Percentiles rank a stretch among this genome's conserved stretches.
Conservation (phyloP, 2,113 vertebrate genomes). For the Corythaeola cristata region DNA sequence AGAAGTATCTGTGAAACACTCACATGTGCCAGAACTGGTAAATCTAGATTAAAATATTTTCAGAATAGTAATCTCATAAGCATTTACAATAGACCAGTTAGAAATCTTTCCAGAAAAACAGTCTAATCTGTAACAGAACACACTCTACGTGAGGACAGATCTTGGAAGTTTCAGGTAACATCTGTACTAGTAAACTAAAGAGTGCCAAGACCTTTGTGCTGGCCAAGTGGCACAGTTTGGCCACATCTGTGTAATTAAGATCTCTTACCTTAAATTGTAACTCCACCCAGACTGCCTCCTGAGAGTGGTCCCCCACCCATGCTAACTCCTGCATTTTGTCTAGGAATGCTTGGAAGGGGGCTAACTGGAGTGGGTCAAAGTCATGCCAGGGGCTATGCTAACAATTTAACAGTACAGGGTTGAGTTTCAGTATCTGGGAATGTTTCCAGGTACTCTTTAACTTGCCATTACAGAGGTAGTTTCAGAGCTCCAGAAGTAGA, state of each 20-base stretch:
- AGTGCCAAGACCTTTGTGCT: background rate
- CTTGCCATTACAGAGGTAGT: background rate
- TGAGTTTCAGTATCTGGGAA: constrained; percentile 30
- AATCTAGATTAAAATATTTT: background rate
- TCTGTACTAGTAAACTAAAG: background rate
- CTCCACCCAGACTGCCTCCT: background rate
- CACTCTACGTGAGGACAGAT: background rate
- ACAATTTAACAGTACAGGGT: background rate
- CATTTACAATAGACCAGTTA: background rate
- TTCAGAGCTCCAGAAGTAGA: constrained; percentile 12
- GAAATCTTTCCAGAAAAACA: background rate
- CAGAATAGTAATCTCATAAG: background rate
- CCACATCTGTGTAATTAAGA: background rate
- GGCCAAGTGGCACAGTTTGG: background rate
- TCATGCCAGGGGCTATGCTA: background rate
- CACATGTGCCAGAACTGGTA: background rate
- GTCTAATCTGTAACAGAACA: background rate
- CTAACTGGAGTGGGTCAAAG: background rate
- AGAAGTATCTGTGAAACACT: background rate
- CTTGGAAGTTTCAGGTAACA: background rate
- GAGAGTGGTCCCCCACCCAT: background rate
- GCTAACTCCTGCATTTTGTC: background rate
- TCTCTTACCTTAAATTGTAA: background rate
- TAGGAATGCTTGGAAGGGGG: background rate
- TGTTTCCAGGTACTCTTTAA: constrained; percentile 13